phyloP scores from a whole-genome alignment of 2,113 vertebrate genomes.

The Cavia porcellus region DNA sequence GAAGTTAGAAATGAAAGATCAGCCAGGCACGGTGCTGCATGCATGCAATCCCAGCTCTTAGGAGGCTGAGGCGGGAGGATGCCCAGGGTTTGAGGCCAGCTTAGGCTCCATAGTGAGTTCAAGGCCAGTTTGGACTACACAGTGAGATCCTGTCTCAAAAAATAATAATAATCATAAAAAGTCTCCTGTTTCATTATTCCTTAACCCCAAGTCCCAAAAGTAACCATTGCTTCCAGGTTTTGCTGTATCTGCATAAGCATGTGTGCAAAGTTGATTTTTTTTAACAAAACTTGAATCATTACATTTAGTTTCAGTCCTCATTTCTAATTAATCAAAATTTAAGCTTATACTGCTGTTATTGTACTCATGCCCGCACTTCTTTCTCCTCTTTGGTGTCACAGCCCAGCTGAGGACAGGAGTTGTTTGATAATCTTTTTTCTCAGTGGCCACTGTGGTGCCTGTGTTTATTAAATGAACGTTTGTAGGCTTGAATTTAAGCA shows the following conservation, averaged over 20 bases:
- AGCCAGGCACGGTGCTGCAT: background rate
- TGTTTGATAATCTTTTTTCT: background rate
- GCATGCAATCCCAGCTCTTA: background rate
- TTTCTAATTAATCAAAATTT: slow-evolving; percentile 42
- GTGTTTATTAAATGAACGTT: slow-evolving; percentile 23
- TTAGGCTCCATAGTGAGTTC: background rate
- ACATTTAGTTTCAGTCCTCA: background rate
- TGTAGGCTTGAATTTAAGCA: slow-evolving; percentile 5
- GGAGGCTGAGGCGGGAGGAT: background rate
- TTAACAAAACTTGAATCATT: background rate
- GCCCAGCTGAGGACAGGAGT: background rate
- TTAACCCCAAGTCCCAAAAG: background rate
- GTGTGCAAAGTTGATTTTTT: background rate
- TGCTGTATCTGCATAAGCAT: background rate
- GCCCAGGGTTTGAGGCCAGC: background rate
- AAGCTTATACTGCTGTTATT: background rate
- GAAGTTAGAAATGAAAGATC: slow-evolving; percentile 1
- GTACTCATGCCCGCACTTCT: background rate
- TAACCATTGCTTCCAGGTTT: background rate
- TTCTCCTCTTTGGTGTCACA: background rate
- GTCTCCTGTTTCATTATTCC: background rate
- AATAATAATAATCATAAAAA: background rate
- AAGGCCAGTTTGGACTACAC: background rate
- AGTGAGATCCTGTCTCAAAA: background rate
- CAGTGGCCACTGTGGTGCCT: background rate